phyloP scores from a whole-genome alignment of 2,113 vertebrate genomes.

The Pleuronectes platessa region DNA sequence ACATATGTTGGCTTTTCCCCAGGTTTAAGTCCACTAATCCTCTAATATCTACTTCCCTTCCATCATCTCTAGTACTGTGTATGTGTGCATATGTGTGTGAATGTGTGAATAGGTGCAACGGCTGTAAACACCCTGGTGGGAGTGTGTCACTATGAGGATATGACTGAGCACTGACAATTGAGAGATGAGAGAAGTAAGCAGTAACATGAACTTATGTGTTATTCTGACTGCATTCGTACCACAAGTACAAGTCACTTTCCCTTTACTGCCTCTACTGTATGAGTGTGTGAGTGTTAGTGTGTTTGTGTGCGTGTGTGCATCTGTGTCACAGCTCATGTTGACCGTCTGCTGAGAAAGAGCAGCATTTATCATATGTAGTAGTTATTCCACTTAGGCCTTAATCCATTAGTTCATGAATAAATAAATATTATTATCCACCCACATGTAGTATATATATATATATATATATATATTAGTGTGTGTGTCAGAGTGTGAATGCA shows the following conservation, averaged over 20 bases:
- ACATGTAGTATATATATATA: not conserved
- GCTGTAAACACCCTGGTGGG: not conserved
- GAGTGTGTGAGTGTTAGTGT: slow-evolving; percentile 11
- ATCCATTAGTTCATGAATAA: slow-evolving; percentile 71
- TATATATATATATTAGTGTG: not conserved
- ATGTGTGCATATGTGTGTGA: not conserved
- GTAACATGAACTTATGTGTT: not conserved
- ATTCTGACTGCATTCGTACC: not conserved
- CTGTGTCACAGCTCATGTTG: not conserved
- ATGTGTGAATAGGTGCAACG: not conserved
- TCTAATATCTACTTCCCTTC: slow-evolving; percentile 25
- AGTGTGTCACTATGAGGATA: slow-evolving; percentile 31
- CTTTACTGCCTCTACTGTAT: not conserved
- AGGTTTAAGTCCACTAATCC: slow-evolving; percentile 40
- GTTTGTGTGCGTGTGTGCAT: not conserved
- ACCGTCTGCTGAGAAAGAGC: slow-evolving; percentile 24
- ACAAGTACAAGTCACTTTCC: slow-evolving; percentile 1
- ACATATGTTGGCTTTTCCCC: slow-evolving; percentile 48
- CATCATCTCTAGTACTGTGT: slow-evolving; percentile 20
- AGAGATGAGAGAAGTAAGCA: not conserved
- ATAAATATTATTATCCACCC: slow-evolving; percentile 54
- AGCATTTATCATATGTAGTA: slow-evolving; percentile 21
- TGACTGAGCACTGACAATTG: slow-evolving; percentile 25
- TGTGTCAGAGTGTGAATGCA: slow-evolving; percentile 10
- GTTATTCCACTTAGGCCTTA: slow-evolving; percentile 47